Conservation (phyloP, 2,113 vertebrate genomes). For the Lycocorax pyrrhopterus region DNA sequence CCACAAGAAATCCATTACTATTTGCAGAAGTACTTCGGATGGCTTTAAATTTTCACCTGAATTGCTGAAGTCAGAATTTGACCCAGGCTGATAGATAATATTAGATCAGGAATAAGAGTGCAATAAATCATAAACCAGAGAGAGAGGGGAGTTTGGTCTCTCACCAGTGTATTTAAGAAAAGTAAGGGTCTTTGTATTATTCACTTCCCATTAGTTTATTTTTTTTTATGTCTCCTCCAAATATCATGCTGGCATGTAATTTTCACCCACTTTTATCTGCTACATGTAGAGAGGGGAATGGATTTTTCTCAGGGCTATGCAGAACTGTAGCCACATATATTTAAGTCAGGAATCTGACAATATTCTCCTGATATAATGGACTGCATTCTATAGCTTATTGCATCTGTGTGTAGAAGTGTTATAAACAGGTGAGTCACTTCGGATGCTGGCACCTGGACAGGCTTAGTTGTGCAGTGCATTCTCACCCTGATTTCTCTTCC, state of each 20-base stretch:
- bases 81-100: neutral
- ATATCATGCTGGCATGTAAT: neutral
- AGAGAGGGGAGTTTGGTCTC: neutral
- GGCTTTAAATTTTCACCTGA: neutral
- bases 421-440: neutral
- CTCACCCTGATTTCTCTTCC: neutral
- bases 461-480: neutral
- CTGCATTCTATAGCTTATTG: neutral
- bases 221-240: neutral
- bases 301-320: neutral
- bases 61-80: conserved; percentile 21
- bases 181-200: neutral
- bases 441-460: neutral
- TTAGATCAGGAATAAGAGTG: neutral
- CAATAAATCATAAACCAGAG: neutral
- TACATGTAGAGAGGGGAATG: neutral
- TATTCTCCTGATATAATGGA: neutral
- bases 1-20: neutral
- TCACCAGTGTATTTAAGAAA: neutral
- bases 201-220: neutral
- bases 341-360: neutral
- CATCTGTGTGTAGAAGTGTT: neutral
- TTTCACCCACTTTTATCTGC: neutral
- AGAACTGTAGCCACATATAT: neutral
- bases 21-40: neutral